These are phyloP conservation scores for Myzus persicae DNA, from an alignment of 1,140 invertebrate genomes.

Conservation along the genomic window DNA sequence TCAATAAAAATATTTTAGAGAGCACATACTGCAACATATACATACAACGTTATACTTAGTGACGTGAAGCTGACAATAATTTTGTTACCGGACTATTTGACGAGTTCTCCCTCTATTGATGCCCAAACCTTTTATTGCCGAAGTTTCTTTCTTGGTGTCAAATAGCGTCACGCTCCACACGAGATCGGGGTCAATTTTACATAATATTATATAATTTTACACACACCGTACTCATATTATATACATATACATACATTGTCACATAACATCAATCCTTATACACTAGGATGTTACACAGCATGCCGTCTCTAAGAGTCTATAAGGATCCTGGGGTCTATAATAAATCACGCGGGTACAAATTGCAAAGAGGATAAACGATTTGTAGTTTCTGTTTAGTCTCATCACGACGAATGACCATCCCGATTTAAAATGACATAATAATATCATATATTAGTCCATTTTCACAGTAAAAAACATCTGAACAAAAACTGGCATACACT, in stretches of 20 bases:
- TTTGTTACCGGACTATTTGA: neutral
- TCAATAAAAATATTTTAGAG: slow-evolving; percentile 10
- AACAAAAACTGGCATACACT: neutral
- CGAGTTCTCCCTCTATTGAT: neutral
- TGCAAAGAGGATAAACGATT: neutral
- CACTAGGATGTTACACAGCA: neutral
- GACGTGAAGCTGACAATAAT: neutral
- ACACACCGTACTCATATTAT: neutral
- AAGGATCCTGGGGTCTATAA: too few species aligned
- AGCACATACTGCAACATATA: neutral
- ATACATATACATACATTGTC: neutral
- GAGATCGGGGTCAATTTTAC: neutral
- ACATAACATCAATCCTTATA: neutral
- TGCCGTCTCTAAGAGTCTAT: neutral
- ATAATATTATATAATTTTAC: slow-evolving; percentile 13
- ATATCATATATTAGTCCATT: neutral
- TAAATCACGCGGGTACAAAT: neutral
- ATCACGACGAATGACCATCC: neutral
- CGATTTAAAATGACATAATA: neutral
- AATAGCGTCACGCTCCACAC: neutral
- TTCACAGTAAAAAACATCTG: neutral
- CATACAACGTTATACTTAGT: neutral
- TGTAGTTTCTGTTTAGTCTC: neutral
- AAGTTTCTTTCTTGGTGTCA: neutral
- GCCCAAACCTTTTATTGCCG: neutral